Conservation (phyloP, 2,888 invertebrate genomes). For the Drosophila melanosoma region DNA sequence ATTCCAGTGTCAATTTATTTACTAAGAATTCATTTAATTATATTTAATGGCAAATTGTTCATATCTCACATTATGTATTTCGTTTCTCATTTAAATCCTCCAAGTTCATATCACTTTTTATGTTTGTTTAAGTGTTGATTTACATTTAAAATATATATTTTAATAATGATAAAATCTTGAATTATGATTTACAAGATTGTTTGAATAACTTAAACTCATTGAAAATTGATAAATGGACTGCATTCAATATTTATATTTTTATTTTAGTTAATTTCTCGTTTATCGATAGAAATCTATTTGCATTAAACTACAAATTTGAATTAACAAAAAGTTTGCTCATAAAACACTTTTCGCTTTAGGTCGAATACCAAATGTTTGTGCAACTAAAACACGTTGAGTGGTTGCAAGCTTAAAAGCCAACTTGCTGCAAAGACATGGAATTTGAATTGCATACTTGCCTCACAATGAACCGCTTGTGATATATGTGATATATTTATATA, state of each 20-base stretch:
- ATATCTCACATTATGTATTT: neutral
- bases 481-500: neutral
- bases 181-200: neutral
- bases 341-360: neutral
- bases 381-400: neutral
- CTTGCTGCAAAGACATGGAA: slow-evolving; percentile 4
- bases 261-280: neutral
- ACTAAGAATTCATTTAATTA: neutral
- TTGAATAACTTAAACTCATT: neutral
- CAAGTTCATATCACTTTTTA: neutral
- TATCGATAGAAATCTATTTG: neutral
- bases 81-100: neutral
- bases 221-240: neutral
- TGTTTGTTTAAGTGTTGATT: neutral
- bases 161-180: neutral
- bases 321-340: neutral
- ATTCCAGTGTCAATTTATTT: neutral
- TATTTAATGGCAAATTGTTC: neutral
- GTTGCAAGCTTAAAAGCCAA: neutral
- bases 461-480: slow-evolving; percentile 14
- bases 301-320: neutral
- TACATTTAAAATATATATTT: neutral
- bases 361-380: neutral
- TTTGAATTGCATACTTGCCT: neutral
- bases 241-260: neutral